A percentile compares a stretch with the other conserved stretches of the same genome.
phyloP scores from a whole-genome alignment of 1,140 invertebrate species.

The Coenobita brevimanus region DNA sequence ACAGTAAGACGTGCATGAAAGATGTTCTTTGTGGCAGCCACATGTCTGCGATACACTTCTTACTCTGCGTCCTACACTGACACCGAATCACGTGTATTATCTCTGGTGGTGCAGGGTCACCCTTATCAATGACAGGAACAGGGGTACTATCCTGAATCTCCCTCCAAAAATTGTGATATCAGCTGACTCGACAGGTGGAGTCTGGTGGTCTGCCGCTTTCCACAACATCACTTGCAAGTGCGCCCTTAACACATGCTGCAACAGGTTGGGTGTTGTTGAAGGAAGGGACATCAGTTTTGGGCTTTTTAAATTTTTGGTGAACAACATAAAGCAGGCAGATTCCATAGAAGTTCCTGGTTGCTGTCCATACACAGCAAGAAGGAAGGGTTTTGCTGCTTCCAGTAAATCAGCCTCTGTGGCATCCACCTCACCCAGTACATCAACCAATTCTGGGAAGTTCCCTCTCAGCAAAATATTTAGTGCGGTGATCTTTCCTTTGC shows the following conservation, averaged over 20 bases:
- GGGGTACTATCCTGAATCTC: background rate
- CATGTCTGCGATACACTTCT: background rate
- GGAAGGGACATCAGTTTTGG: background rate
- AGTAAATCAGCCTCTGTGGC: too few species aligned
- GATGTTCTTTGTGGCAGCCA: too few species aligned
- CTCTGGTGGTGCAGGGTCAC: too few species aligned
- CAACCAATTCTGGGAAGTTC: background rate
- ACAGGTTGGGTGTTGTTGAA: too few species aligned
- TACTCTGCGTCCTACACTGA: background rate
- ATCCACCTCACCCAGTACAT: too few species aligned
- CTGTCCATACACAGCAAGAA: background rate
- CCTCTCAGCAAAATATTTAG: background rate
- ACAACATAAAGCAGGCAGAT: background rate
- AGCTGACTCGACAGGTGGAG: background rate
- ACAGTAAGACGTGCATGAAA: background rate
- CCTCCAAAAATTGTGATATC: too few species aligned
- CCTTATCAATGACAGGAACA: background rate
- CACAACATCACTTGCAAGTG: too few species aligned
- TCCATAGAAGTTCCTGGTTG: too few species aligned
- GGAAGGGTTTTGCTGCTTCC: background rate
- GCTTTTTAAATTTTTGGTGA: background rate
- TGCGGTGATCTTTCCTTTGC: background rate
- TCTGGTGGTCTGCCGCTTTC: too few species aligned
- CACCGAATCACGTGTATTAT: too few species aligned
- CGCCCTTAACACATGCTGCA: too few species aligned